phyloP scores from a whole-genome alignment of 2,888 invertebrate genomes.

The Calameuta filiformis region DNA sequence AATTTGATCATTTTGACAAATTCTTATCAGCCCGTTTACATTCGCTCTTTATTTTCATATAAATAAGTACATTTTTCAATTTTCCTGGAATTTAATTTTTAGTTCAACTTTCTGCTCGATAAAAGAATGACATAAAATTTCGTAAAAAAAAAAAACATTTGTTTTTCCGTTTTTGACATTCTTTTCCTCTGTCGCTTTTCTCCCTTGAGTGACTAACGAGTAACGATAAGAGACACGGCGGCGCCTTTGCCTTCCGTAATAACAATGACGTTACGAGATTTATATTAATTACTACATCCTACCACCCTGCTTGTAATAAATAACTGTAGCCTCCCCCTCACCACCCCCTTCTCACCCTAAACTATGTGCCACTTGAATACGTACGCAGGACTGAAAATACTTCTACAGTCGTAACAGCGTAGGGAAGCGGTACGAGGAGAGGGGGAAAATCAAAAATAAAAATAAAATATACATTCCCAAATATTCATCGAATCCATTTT shows the following conservation, averaged over 20 bases:
- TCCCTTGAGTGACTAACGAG: neutral
- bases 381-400: neutral
- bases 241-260: neutral
- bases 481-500: neutral
- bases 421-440: neutral
- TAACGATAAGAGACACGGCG: neutral
- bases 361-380: neutral
- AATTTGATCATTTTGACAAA: neutral
- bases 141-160: neutral
- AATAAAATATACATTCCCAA: neutral
- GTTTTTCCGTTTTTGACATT: neutral
- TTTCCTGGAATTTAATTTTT: too few species aligned
- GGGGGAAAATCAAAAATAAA: slow-evolving; percentile 14
- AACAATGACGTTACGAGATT: neutral
- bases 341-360: neutral
- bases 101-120: neutral
- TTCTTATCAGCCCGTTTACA: neutral
- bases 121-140: neutral
- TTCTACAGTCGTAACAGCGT: neutral
- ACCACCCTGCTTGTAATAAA: neutral
- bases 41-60: neutral
- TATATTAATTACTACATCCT: neutral
- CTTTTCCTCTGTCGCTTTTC: neutral
- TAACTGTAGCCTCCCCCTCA: neutral
- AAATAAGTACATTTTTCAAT: too few species aligned